Evolutionary conservation across 2,113 vertebrate genomes (phyloP).

Genomic region (Hoplias malabaricus): DNA sequence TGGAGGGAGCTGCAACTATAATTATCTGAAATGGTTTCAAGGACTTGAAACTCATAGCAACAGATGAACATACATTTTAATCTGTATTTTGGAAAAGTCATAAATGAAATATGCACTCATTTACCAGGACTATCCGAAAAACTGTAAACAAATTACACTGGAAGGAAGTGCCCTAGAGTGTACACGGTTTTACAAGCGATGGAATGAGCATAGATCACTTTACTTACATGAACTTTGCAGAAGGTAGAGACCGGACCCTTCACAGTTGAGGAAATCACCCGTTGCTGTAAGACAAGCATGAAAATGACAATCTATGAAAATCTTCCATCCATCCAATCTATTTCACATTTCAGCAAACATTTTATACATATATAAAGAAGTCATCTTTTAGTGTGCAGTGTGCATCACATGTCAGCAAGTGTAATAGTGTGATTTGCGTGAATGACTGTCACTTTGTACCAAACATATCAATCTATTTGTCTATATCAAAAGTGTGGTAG

Average conservation of each 20-base stretch:
- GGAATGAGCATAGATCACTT: neutral
- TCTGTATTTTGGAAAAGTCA: no score
- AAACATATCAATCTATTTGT: neutral
- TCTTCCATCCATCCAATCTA: slow-evolving; percentile 9
- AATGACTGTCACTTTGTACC: neutral
- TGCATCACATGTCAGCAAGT: neutral
- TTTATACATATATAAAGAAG: slow-evolving; percentile 2
- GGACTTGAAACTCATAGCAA: no score
- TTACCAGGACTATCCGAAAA: no score
- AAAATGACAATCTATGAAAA: slow-evolving; percentile 30
- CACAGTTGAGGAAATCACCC: slow-evolving; percentile 97
- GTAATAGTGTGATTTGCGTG: slow-evolving; percentile 13
- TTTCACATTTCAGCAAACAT: slow-evolving; percentile 30
- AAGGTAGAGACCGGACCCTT: slow-evolving; percentile 94
- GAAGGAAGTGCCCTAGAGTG: no score
- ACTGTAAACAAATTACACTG: no score
- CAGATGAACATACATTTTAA: no score
- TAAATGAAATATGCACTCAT: no score
- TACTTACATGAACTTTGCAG: slow-evolving; percentile 98
- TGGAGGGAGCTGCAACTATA: no score
- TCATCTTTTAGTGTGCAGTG: neutral
- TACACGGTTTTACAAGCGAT: no score
- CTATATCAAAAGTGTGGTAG: slow-evolving; percentile 2
- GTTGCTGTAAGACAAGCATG: slow-evolving; percentile 78
- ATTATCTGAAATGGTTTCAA: no score